phyloP scores from a whole-genome alignment of 2,888 invertebrate species.

The Calliopum simillimum region DNA sequence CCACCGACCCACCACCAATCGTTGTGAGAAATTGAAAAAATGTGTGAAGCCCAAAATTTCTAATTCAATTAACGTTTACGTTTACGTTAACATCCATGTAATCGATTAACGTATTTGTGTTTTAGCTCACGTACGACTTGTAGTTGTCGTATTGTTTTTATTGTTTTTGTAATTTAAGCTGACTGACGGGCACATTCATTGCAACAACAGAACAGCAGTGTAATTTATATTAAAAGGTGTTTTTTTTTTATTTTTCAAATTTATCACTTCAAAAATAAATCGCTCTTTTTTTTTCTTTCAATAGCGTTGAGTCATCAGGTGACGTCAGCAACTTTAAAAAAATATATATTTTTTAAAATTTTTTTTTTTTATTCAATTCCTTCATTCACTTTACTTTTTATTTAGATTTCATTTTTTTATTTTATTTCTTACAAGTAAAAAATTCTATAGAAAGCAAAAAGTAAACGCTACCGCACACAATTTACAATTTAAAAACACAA shows the following conservation, averaged over 20 bases:
- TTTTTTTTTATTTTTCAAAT: too few species aligned
- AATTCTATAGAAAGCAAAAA: background rate
- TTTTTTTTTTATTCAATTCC: background rate
- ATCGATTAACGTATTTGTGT: constrained; percentile 18
- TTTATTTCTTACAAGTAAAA: background rate
- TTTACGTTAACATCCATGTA: constrained; percentile 19
- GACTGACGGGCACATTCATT: too few species aligned
- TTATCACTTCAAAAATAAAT: too few species aligned
- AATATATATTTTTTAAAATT: background rate
- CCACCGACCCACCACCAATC: background rate
- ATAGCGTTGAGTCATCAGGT: too few species aligned
- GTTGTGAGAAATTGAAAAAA: background rate
- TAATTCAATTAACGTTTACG: constrained; percentile 29
- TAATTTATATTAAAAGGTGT: too few species aligned
- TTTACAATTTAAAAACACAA: constrained; percentile 27
- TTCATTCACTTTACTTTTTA: background rate
- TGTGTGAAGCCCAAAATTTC: constrained; percentile 19
- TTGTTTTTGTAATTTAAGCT: background rate
- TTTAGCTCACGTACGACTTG: background rate
- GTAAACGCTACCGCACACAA: background rate
- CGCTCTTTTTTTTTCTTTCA: too few species aligned
- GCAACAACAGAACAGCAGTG: too few species aligned
- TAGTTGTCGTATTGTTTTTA: constrained; percentile 1
- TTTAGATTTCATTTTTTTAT: background rate
- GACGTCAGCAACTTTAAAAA: background rate